These are phyloP conservation scores for Diabrotica balteata DNA, from an alignment of 2,888 invertebrate species.

Conservation along the genomic window DNA sequence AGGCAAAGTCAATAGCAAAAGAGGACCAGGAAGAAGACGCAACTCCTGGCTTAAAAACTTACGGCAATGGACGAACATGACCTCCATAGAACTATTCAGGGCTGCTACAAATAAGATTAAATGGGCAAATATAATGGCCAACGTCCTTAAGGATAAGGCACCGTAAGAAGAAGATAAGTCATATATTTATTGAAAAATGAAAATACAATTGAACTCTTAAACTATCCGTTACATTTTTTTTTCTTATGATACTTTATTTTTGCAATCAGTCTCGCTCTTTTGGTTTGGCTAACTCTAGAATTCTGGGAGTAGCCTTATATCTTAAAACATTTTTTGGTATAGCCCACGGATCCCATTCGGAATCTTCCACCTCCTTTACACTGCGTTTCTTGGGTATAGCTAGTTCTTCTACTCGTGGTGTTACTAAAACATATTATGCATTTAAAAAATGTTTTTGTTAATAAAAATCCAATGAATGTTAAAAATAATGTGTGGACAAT, in stretches of 20 bases:
- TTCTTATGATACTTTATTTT: background rate
- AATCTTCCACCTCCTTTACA: constrained; percentile 57
- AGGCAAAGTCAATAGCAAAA: too few species aligned
- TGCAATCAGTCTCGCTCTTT: constrained; percentile 44
- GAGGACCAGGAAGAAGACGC: too few species aligned
- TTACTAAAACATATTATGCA: constrained; percentile 42
- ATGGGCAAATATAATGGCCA: too few species aligned
- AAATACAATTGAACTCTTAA: background rate
- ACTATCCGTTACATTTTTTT: background rate
- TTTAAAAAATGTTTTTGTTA: too few species aligned
- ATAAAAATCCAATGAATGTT: too few species aligned
- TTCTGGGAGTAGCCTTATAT: constrained; percentile 59
- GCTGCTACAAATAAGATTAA: too few species aligned
- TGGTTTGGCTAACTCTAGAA: constrained; percentile 62
- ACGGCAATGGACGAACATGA: too few species aligned
- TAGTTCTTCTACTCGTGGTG: constrained; percentile 49
- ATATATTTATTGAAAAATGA: background rate
- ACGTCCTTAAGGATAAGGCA: too few species aligned
- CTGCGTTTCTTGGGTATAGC: constrained; percentile 52
- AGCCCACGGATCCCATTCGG: constrained; percentile 62
- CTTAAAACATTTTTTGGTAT: constrained; percentile 63
- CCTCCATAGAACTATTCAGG: too few species aligned
- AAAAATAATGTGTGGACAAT: too few species aligned
- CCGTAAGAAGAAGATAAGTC: too few species aligned
- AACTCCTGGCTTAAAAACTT: too few species aligned